Base-by-base conservation (phyloP, 2,888 invertebrate genomes). In the Baccha elongata region DNA sequence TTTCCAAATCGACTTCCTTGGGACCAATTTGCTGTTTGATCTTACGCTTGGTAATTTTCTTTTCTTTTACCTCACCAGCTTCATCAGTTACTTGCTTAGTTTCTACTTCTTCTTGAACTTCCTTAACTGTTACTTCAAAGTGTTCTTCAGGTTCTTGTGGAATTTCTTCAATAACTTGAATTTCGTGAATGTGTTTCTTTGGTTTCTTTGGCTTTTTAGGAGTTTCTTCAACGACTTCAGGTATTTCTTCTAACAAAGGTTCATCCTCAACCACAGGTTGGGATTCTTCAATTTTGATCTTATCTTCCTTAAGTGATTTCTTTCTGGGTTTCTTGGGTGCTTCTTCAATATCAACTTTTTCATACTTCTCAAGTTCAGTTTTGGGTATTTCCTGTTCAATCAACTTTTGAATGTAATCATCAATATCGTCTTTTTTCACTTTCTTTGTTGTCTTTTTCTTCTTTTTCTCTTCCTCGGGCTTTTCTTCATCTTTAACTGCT, bases 341-440 rank as follows among this genome's bases (percentile, higher is more conserved):
- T 71, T 90, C 88, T 50, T 91, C 91, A 11, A 90, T 79, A 23
- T 90, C 90, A 7, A 90, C 86, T 85, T 91, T 91, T 86, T 91
- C 91, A 37, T 91, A 90, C 85, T 91, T 90, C 72, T 91, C 90
- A 2, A 90, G 87, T 81, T 90, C 91, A 0, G 91, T 89, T 86
- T 90, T 89, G 29, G 90, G 89, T 78, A 91, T 90, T 81, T 90
- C 91, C 75, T 89, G 87, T 65, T 91, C 90, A 65, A 91, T 90
- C 0, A 90, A 86, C 76, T 89, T 88, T 83, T 87, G 88, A 48
- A 91, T 89, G 65, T 90, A 90, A 42, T 90, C 89, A 26, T 90
- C 87, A 11, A 90, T 81, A 26, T 90, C 90, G n/a, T 88, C 88
- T 32, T 90, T 89, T 17, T 87, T 87, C 4, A 91, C 89, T 74